A percentile compares a stretch with the other conserved stretches of the same genome.
Evolutionary conservation across 2,888 invertebrate genomes (phyloP).

Genomic region (Amphipyra berbera): DNA sequence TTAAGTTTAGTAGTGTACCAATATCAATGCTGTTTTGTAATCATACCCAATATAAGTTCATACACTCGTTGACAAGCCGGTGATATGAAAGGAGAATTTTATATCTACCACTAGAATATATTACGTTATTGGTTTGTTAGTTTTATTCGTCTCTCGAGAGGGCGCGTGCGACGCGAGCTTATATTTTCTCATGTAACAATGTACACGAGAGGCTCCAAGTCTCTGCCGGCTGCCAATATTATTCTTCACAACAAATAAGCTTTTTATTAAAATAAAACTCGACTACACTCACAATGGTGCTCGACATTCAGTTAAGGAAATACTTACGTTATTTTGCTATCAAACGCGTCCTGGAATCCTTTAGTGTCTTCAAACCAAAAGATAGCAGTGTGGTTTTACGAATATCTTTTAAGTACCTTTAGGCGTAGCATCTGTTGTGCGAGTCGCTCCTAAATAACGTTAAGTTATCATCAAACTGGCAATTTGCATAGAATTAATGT

Average conservation of each 20-base stretch:
- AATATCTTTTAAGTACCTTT: constrained; percentile 12
- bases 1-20: constrained; percentile 33
- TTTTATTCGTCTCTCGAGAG: constrained; percentile 51
- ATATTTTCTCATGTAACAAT: constrained; percentile 21
- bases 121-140: constrained; percentile 58
- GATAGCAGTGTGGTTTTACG: constrained; percentile 16
- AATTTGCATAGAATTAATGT: constrained; percentile 77
- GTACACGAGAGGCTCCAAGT: constrained; percentile 21
- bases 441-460: constrained; percentile 63
- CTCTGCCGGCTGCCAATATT: constrained; percentile 25
- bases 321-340: constrained; percentile 16
- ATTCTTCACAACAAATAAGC: constrained; percentile 35
- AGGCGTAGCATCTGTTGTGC: constrained; percentile 15
- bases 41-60: constrained; percentile 45
- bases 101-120: constrained; percentile 42
- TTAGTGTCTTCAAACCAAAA: neutral
- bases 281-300: constrained; percentile 37
- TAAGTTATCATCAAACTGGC: constrained; percentile 69
- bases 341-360: neutral
- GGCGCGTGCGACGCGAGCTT: constrained; percentile 1
- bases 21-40: constrained; percentile 30
- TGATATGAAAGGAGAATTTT: constrained; percentile 14
- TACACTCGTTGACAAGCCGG: constrained; percentile 38
- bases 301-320: constrained; percentile 9
- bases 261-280: constrained; percentile 39